Evolutionary conservation across 2,113 vertebrate species (phyloP), one percentile per base, ranked within the genome.

Genomic region (Protobothrops flavoviridis): DNA sequence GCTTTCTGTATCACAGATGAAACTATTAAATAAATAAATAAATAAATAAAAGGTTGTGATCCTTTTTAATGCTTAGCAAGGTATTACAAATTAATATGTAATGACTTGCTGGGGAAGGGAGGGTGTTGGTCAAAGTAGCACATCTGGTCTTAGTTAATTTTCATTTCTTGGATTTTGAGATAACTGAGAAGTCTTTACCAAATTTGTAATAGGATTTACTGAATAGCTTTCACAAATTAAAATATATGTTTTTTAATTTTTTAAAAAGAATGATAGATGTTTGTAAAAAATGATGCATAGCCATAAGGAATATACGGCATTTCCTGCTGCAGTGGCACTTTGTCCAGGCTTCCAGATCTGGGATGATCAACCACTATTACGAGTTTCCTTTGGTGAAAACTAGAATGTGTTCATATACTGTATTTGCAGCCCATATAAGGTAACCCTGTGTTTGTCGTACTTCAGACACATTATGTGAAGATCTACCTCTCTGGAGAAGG

Each of bases 11-110:
- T 59, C 57, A 59, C 23, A 9, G 57, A 26, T 61, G 9, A 61
- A 61, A 61, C 24, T 29, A 45, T 45, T 45, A 45, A 45, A 45
- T 45, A 45, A 45, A 45, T 45, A 45, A 45, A 45, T n/a, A n/a
- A n/a, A n/a, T 45, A 24, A 61, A 1, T 61, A 61, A 61, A 61
- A 61, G 24, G 1, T 61, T 3, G 9, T 26, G 24, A 26, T 29
- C 24, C 59, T 61, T 61, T 61, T 61, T 11, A 61, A 61, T 29
- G 59, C 9, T 11, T 29, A 92, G 90, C 93, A 43, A 3, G 91
- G 53, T 4, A 69, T 90, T 96, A 86, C 91, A 92, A 10, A 3
- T 0, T 43, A 52, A 11, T 48, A 94, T n/a, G 39, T 91, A 94
- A 95, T 57, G 39, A 57, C 1, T 95, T 5, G 43, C n/a, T 94